phyloP scores from a whole-genome alignment of 2,888 invertebrate genomes.

The Lasioglossum oenotherae region DNA sequence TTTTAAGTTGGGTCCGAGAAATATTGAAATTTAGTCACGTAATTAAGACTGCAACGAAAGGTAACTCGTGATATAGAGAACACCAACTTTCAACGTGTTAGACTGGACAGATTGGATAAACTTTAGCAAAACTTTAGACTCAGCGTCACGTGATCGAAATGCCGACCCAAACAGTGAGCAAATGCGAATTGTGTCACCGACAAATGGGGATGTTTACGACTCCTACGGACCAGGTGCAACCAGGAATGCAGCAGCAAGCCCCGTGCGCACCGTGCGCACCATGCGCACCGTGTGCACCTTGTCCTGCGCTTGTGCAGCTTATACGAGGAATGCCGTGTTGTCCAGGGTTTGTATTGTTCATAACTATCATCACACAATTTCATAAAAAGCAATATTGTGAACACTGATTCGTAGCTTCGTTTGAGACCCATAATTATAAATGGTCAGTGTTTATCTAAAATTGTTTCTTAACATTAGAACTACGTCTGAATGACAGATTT shows the following conservation, averaged over 20 bases:
- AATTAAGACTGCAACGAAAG: background rate
- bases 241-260: background rate
- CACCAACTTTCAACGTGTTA: background rate
- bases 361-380: background rate
- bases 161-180: slow-evolving; percentile 73
- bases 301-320: slow-evolving; percentile 74
- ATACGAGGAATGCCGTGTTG: slow-evolving; percentile 72
- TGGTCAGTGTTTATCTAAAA: background rate
- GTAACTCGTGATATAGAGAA: background rate
- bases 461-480: background rate
- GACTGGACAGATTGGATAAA: background rate
- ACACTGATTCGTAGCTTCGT: background rate
- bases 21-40: background rate
- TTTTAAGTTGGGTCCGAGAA: background rate
- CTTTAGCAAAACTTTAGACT: slow-evolving; percentile 63
- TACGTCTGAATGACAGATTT: background rate
- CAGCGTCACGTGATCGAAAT: slow-evolving; percentile 68
- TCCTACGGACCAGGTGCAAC: background rate
- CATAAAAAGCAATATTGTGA: background rate
- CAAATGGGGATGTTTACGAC: slow-evolving; percentile 51
- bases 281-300: slow-evolving; percentile 66
- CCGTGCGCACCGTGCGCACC: slow-evolving; percentile 65
- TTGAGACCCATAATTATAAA: background rate
- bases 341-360: slow-evolving; percentile 64
- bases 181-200: slow-evolving; percentile 72